phyloP scores from a whole-genome alignment of 2,888 invertebrate species.

The Melanotus villosus region DNA sequence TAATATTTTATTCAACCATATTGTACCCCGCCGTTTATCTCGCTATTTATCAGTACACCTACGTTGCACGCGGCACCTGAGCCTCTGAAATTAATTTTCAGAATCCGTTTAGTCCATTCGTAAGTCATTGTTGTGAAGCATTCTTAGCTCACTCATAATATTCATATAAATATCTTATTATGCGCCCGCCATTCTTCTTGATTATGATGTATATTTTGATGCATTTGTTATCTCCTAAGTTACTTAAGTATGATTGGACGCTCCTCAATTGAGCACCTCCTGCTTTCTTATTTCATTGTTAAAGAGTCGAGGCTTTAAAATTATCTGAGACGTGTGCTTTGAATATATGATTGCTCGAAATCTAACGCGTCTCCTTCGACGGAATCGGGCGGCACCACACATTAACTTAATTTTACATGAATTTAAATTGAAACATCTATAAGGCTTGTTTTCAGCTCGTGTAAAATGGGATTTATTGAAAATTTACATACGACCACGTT shows the following conservation, averaged over 20 bases:
- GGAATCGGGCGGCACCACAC: not conserved
- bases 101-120: conserved; percentile 61
- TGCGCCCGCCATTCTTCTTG: conserved; percentile 56
- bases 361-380: not conserved
- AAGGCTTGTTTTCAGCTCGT: too few species aligned
- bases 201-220: conserved; percentile 60
- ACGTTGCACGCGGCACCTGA: conserved; percentile 62
- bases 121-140: conserved; percentile 59
- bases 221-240: conserved; percentile 50
- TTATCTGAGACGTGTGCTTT: conserved; percentile 27
- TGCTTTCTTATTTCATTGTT: conserved; percentile 32
- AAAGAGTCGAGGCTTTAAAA: conserved; percentile 21
- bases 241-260: conserved; percentile 47
- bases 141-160: conserved; percentile 59
- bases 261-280: conserved; percentile 35
- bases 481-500: too few species aligned
- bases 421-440: not conserved
- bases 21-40: conserved; percentile 58
- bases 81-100: conserved; percentile 62
- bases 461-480: too few species aligned
- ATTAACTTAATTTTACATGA: not conserved
- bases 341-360: conserved; percentile 18
- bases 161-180: conserved; percentile 61
- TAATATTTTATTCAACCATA: conserved; percentile 64
- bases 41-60: conserved; percentile 60